Percentiles rank a stretch among this genome's conserved stretches.
phyloP scores from a whole-genome alignment of 2,797 vertebrate species.

The Micromesistius poutassou region DNA sequence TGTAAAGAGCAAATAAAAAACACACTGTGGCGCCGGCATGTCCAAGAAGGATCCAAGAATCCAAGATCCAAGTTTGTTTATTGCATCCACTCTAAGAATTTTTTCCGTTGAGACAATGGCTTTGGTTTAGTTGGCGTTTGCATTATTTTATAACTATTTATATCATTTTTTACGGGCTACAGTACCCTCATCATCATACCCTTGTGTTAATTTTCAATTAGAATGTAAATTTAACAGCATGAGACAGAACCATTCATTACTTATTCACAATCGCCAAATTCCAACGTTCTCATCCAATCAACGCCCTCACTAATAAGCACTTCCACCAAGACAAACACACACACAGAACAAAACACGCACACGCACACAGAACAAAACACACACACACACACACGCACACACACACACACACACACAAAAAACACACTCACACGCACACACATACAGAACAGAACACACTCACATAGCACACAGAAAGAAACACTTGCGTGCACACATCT shows the following conservation, averaged over 20 bases:
- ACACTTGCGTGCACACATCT: background rate
- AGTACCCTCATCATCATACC: background rate
- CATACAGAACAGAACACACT: no score
- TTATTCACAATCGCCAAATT: background rate
- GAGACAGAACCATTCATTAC: background rate
- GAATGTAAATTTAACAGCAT: background rate
- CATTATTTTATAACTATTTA: background rate
- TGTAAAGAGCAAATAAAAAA: background rate
- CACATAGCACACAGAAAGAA: no score
- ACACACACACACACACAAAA: background rate
- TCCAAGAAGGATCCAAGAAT: background rate
- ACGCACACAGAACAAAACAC: constrained; percentile 2
- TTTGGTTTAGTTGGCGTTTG: background rate
- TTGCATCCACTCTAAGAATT: background rate
- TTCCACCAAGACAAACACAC: background rate
- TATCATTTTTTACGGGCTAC: background rate
- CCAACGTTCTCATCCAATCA: background rate
- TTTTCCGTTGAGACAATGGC: background rate
- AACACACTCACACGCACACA: no score
- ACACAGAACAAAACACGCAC: constrained; percentile 4
- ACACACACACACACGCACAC: constrained; percentile 8
- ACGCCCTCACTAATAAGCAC: background rate
- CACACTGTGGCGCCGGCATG: background rate
- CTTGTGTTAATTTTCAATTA: background rate
- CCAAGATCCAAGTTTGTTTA: no score